Evolutionary conservation across 2,888 invertebrate species (phyloP).

Genomic region (Noctuana brunneofusca): DNA sequence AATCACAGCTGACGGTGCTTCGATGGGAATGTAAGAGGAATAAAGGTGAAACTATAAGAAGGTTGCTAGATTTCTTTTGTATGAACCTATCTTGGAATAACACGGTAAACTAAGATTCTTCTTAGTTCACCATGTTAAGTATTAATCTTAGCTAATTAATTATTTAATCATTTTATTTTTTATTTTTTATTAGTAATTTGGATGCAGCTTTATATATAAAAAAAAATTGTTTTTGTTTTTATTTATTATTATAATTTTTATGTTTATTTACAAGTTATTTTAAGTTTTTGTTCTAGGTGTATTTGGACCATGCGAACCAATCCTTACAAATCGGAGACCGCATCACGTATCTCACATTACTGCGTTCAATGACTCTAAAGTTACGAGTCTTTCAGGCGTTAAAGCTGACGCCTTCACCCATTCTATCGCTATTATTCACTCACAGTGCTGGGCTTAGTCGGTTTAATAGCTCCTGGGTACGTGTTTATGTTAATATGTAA

Average conservation of each 20-base stretch:
- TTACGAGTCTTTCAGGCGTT: constrained; percentile 28
- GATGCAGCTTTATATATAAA: too few species aligned
- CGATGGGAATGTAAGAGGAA: neutral
- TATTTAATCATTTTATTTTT: too few species aligned
- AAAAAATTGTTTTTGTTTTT: too few species aligned
- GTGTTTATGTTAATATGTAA: constrained; percentile 1
- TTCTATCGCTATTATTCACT: constrained; percentile 16
- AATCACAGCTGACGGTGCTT: constrained; percentile 16
- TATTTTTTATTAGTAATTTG: too few species aligned
- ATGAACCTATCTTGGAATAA: too few species aligned
- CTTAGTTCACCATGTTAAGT: too few species aligned
- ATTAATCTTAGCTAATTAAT: too few species aligned
- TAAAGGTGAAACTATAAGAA: neutral
- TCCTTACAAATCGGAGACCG: constrained; percentile 11
- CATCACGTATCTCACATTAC: constrained; percentile 26
- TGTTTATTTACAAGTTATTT: too few species aligned
- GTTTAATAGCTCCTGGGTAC: neutral
- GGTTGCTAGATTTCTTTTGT: too few species aligned
- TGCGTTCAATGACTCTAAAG: constrained; percentile 30
- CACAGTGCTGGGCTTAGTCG: neutral
- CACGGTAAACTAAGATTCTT: too few species aligned
- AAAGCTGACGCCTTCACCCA: constrained; percentile 17
- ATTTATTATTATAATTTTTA: too few species aligned
- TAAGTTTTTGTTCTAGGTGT: neutral
- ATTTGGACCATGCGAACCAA: neutral